Evolutionary conservation across 2,888 invertebrate genomes (phyloP).

Genomic region (Chrysopilus asiliformis): DNA sequence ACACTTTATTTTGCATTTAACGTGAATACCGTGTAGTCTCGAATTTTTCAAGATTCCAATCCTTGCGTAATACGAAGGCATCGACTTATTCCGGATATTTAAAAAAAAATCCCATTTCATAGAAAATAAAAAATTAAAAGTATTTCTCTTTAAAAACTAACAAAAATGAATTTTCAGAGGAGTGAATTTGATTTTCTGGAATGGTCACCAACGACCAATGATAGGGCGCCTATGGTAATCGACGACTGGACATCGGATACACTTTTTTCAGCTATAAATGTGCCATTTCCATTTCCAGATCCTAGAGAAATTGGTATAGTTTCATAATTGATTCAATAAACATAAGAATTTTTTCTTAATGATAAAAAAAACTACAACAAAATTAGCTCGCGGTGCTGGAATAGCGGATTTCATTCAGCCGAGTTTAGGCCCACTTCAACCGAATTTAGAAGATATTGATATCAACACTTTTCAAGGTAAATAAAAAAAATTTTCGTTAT

Average conservation of each 20-base stretch:
- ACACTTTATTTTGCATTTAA: too few relatives aligned
- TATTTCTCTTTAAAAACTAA: neutral
- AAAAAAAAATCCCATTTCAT: neutral
- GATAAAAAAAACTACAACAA: slow-evolving; percentile 1
- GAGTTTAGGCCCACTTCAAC: slow-evolving; percentile 90
- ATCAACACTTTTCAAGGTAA: slow-evolving; percentile 73
- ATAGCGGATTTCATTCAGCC: slow-evolving; percentile 97
- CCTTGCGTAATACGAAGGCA: too few relatives aligned
- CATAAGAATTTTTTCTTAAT: too few relatives aligned
- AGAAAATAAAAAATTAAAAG: neutral
- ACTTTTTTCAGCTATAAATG: slow-evolving; percentile 63
- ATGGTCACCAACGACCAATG: slow-evolving; percentile 31
- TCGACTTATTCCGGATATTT: too few relatives aligned
- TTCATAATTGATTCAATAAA: slow-evolving; percentile 3
- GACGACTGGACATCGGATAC: slow-evolving; percentile 65
- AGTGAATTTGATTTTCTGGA: slow-evolving; percentile 36
- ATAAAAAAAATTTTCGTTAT: neutral
- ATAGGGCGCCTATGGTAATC: slow-evolving; percentile 27
- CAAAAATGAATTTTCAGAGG: slow-evolving; percentile 21
- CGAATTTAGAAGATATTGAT: slow-evolving; percentile 85
- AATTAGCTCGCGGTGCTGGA: slow-evolving; percentile 53
- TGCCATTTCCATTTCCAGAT: slow-evolving; percentile 93
- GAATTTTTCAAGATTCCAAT: too few relatives aligned
- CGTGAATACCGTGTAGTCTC: too few relatives aligned
- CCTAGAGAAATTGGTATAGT: slow-evolving; percentile 94